A percentile compares a stretch with the other conserved stretches of the same genome.
Evolutionary conservation across 35 echinoderm and acorn worm genomes (phyloP).

Genomic region (Ophiothrix spiculata): DNA sequence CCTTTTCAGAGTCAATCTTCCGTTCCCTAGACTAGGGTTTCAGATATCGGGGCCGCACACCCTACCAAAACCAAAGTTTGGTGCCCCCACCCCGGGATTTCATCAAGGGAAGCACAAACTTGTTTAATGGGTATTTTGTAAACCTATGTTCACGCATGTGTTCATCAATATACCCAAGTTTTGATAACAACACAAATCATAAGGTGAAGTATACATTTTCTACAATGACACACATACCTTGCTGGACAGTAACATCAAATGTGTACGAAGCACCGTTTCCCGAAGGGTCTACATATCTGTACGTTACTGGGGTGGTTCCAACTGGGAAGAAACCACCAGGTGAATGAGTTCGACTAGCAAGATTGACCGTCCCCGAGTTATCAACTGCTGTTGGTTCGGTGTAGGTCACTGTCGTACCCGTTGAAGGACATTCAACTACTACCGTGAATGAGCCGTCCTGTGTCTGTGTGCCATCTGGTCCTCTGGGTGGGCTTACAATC

Average conservation of each 20-base stretch:
- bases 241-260: constrained; percentile 42
- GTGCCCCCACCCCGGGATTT: too few relatives aligned
- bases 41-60: too few relatives aligned
- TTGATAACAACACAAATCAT: not conserved
- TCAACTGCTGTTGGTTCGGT: constrained; percentile 62
- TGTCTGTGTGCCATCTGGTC: too few relatives aligned
- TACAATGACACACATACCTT: not conserved
- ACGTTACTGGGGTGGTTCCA: constrained; percentile 43
- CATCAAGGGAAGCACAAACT: not conserved
- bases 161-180: not conserved
- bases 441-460: too few relatives aligned
- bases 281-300: constrained; percentile 47
- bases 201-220: not conserved
- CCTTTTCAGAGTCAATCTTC: too few relatives aligned
- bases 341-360: constrained; percentile 12
- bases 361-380: constrained; percentile 51
- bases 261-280: constrained; percentile 35
- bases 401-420: constrained; percentile 15
- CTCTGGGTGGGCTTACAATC: too few relatives aligned
- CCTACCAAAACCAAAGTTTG: too few relatives aligned
- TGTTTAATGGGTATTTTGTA: not conserved
- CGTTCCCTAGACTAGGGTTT: too few relatives aligned
- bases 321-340: constrained; percentile 46
- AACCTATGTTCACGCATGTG: not conserved
- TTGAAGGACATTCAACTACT: too few relatives aligned